Conservation (phyloP, 1,140 invertebrate genomes). For the Meloidogyne exigua region DNA sequence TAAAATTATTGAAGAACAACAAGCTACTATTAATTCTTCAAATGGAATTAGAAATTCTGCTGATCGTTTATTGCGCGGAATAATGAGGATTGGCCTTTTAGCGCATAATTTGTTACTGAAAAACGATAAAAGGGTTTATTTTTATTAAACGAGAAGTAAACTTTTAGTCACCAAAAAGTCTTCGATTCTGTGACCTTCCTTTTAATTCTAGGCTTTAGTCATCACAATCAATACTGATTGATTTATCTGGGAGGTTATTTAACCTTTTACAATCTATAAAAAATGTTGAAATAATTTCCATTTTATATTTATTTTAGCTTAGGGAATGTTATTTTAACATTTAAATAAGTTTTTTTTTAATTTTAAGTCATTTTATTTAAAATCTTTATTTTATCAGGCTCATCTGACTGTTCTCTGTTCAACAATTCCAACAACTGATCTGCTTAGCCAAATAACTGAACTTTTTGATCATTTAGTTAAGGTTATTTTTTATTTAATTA, state of each 20-base stretch:
- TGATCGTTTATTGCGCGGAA: constrained; percentile 9
- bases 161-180: too few species aligned
- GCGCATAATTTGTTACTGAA: constrained; percentile 24
- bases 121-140: constrained; percentile 16
- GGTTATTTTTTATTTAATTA: neutral
- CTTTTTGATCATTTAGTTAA: constrained; percentile 6
- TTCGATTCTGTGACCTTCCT: too few species aligned
- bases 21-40: neutral
- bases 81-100: constrained; percentile 14
- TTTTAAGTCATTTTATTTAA: too few species aligned
- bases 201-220: too few species aligned
- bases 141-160: too few species aligned
- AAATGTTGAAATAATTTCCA: too few species aligned
- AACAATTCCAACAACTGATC: constrained; percentile 10
- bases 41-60: neutral
- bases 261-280: too few species aligned
- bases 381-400: neutral
- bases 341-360: too few species aligned
- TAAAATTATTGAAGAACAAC: neutral
- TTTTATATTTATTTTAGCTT: too few species aligned
- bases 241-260: too few species aligned
- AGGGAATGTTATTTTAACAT: too few species aligned
- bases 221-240: too few species aligned
- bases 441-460: neutral
- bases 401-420: constrained; percentile 20